Conservation (phyloP, 2,113 vertebrate genomes). For the Mormoops blainvillei region DNA sequence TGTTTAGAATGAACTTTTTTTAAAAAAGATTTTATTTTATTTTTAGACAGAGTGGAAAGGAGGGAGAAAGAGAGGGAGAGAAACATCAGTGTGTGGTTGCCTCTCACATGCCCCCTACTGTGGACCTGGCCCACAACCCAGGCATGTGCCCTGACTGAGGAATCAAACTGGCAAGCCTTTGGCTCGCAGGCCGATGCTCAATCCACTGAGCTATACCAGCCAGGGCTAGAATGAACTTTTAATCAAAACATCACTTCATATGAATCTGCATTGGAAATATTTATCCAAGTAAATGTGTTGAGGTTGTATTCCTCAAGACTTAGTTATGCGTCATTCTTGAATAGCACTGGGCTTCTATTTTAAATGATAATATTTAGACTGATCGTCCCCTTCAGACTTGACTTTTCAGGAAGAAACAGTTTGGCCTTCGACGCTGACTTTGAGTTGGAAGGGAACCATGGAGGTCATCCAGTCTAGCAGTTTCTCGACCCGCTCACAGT, state of each 20-base stretch:
- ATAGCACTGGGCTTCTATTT: background rate
- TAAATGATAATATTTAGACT: background rate
- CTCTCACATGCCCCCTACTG: no score
- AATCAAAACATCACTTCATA: background rate
- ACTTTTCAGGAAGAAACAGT: background rate
- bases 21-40: no score
- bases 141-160: no score
- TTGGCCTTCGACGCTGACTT: background rate
- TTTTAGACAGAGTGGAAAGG: no score
- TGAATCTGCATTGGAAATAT: background rate
- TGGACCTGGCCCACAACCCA: no score
- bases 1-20: slow-evolving; percentile 50
- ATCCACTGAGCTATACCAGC: no score
- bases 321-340: slow-evolving; percentile 23
- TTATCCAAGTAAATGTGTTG: slow-evolving; percentile 22
- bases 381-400: background rate
- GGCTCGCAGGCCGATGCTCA: no score
- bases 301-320: background rate
- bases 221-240: slow-evolving; percentile 52
- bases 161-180: no score
- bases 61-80: no score
- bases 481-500: background rate
- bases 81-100: no score
- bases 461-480: background rate
- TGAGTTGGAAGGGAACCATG: background rate